Base-by-base conservation (phyloP, 2,113 vertebrate genomes). In the Antechinus flavipes region DNA sequence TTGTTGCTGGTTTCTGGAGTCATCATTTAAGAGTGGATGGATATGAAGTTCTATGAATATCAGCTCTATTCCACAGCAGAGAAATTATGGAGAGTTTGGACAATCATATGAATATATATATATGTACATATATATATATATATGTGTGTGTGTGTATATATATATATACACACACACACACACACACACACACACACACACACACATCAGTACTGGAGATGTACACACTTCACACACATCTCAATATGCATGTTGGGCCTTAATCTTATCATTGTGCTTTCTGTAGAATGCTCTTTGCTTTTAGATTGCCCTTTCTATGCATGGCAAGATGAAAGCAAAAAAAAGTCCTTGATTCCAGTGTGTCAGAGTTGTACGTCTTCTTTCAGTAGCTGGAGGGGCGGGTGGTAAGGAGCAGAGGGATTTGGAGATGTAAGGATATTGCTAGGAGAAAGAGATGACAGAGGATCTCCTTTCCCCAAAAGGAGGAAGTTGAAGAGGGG, bases 191-290 rank as follows among this genome's bases (percentile, higher is more conserved):
- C 42, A 42, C 42, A 42, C 42, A 42, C 42, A 42, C 42, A 42
- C 42, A 42, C 42, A 42, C 42, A 42, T 42, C 42, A 42, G 42
- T 42, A 42, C 47, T 47, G 47, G 4, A 47, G 47, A 47, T 47
- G 99, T 54, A 99, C 99, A 98, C 99, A 99, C 90, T 99, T 99
- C 98, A 99, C 99, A 0, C 99, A 99, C 99, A 99, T 99, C 99
- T 99, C 98, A 99, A 99, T 98, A 99, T 99, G 76, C 99, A 99
- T 98, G 99, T 99, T 0, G 99, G 99, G 0, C 99, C 99, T 89
- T 97, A 99, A 47, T 99, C 99, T 0, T 99, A 99, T 91, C 99
- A 98, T 89, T 99, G 99, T 95, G 99, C 99, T 19, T 99, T 99
- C 98, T 99, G 99, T 94, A 98, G 99, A 12, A 99, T 99, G 30